phyloP scores from a whole-genome alignment of 2,113 vertebrate species.

The Paramisgurnus dabryanus region DNA sequence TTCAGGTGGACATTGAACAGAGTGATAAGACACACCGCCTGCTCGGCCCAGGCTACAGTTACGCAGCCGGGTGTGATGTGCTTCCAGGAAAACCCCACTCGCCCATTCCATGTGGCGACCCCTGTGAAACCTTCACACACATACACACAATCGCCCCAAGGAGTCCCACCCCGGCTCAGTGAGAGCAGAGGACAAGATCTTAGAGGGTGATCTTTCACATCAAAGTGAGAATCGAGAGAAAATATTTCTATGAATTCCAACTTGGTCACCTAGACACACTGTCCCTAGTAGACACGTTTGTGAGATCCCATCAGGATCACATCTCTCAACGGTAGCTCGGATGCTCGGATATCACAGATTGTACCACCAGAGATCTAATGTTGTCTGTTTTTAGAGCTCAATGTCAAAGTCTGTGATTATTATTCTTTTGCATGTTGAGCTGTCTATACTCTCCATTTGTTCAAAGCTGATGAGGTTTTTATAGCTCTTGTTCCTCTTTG shows the following conservation, averaged over 20 bases:
- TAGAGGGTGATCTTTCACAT: conserved; percentile 61
- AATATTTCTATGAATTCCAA: conserved; percentile 39
- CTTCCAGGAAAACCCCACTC: conserved; percentile 76
- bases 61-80: conserved; percentile 72
- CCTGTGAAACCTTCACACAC: conserved; percentile 64
- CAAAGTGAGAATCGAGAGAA: conserved; percentile 60
- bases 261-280: conserved; percentile 21
- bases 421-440: conserved; percentile 57
- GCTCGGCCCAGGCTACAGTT: conserved; percentile 66
- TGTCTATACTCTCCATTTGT: conserved; percentile 68
- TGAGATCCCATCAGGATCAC: not conserved
- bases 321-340: not conserved
- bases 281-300: not conserved
- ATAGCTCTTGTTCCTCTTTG: conserved; percentile 65
- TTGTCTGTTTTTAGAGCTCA: conserved; percentile 4
- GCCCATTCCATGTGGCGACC: conserved; percentile 67
- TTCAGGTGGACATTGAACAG: conserved; percentile 77
- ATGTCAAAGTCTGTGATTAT: conserved; percentile 26
- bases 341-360: not conserved
- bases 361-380: not conserved
- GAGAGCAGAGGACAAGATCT: conserved; percentile 26
- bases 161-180: conserved; percentile 57
- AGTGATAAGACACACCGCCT: conserved; percentile 71
- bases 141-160: conserved; percentile 54
- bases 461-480: conserved; percentile 70